Evolutionary conservation across 2,113 vertebrate genomes (phyloP).

Genomic region (Chloebia gouldiae): DNA sequence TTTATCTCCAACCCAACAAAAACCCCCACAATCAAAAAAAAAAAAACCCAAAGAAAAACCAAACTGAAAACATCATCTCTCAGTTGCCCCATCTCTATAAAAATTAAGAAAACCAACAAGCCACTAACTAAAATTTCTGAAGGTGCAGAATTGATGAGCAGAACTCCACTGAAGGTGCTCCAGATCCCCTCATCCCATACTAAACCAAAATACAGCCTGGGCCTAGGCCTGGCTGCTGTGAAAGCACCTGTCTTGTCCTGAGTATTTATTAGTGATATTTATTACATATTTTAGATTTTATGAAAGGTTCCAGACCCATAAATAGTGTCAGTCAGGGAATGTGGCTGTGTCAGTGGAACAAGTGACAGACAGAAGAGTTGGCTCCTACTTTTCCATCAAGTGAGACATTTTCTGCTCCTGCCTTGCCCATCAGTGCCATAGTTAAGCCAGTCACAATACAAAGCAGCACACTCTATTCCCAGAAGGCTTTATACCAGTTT

Average conservation of each 20-base stretch:
- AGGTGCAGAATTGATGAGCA: background rate
- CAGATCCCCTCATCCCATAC: background rate
- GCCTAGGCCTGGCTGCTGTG: background rate
- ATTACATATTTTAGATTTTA: background rate
- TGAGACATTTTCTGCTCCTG: background rate
- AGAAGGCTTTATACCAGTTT: background rate
- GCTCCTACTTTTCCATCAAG: background rate
- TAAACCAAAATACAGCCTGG: background rate
- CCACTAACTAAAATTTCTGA: background rate
- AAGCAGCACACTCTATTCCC: background rate
- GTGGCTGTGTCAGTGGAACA: background rate
- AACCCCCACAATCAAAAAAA: background rate
- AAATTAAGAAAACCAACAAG: background rate
- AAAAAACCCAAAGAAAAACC: background rate
- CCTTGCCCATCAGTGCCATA: background rate
- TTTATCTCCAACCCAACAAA: background rate
- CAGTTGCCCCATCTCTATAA: background rate
- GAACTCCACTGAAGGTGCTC: background rate
- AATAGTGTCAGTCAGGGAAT: rapidly evolving
- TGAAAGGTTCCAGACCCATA: background rate
- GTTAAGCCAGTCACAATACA: background rate
- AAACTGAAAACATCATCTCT: background rate
- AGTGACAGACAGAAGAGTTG: background rate
- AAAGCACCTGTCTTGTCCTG: background rate
- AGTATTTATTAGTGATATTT: background rate